Percentiles rank a stretch among this genome's conserved stretches.
Evolutionary conservation across 2,113 vertebrate genomes (phyloP).

Genomic region (Notothenia rossii): DNA sequence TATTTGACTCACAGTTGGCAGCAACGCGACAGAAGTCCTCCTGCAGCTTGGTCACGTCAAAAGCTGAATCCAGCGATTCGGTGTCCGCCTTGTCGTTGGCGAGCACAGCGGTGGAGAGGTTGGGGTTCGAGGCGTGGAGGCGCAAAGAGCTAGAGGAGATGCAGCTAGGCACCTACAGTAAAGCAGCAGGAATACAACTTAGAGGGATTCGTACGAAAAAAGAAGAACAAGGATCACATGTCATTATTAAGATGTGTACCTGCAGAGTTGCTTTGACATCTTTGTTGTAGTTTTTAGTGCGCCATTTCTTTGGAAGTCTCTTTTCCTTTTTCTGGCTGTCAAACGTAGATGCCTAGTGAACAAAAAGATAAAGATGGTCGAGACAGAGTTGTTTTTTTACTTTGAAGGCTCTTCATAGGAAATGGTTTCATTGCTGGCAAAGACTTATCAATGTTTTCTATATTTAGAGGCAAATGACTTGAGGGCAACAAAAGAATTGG

Average conservation of each 20-base stretch:
- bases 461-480: constrained; percentile 28
- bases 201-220: neutral
- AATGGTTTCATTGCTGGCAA: neutral
- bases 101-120: constrained; percentile 92
- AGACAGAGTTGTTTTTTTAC: neutral
- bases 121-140: constrained; percentile 97
- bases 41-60: constrained; percentile 95
- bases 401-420: constrained; percentile 17
- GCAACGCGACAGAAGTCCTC: constrained; percentile 95
- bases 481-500: constrained; percentile 1
- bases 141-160: constrained; percentile 89
- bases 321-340: constrained; percentile 99
- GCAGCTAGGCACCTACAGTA: constrained; percentile 83
- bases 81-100: constrained; percentile 89
- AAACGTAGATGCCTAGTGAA: constrained; percentile 87
- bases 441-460: constrained; percentile 8
- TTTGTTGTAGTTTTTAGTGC: constrained; percentile 91
- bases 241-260: constrained; percentile 78
- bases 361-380: neutral
- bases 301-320: constrained; percentile 91
- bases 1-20: constrained; percentile 87
- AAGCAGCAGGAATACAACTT: neutral
- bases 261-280: constrained; percentile 94
- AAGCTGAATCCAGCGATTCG: constrained; percentile 87
- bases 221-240: neutral